phyloP scores from a whole-genome alignment of 1,140 invertebrate genomes.

The Panagrolaimus sp. region DNA sequence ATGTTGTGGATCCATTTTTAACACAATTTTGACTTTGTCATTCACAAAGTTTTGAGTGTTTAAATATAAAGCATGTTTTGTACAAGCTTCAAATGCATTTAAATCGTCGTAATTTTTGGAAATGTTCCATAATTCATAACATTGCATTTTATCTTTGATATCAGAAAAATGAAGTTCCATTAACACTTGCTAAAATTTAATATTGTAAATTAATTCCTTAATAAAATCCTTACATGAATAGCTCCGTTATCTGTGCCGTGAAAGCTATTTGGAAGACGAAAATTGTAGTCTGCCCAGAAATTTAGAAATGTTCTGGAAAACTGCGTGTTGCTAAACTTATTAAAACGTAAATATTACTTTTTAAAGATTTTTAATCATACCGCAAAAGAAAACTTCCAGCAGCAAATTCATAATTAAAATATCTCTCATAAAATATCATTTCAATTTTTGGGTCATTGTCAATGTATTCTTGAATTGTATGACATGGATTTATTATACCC shows the following conservation, averaged over 20 bases:
- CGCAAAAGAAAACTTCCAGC: constrained; percentile 8
- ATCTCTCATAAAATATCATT: constrained; percentile 15
- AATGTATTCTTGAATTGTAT: constrained; percentile 5
- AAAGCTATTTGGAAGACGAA: constrained; percentile 13
- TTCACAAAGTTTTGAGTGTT: background rate
- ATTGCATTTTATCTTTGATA: background rate
- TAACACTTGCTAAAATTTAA: constrained; percentile 1
- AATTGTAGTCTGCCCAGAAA: constrained; percentile 11
- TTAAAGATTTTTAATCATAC: background rate
- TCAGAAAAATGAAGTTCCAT: background rate
- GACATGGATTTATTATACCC: constrained; percentile 13
- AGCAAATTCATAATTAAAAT: constrained; percentile 13
- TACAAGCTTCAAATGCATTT: background rate
- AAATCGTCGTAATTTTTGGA: background rate
- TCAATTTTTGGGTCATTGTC: background rate
- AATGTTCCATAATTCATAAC: constrained; percentile 6
- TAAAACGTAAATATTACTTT: background rate
- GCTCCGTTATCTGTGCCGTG: constrained; percentile 18
- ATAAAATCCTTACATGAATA: background rate
- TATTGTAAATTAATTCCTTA: background rate
- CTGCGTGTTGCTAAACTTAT: background rate
- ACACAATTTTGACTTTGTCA: background rate
- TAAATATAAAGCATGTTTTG: background rate
- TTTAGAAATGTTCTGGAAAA: constrained; percentile 13
- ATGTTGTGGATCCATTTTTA: background rate